Conservation (phyloP, 2,888 invertebrate species). For the Clepsis dumicolana region DNA sequence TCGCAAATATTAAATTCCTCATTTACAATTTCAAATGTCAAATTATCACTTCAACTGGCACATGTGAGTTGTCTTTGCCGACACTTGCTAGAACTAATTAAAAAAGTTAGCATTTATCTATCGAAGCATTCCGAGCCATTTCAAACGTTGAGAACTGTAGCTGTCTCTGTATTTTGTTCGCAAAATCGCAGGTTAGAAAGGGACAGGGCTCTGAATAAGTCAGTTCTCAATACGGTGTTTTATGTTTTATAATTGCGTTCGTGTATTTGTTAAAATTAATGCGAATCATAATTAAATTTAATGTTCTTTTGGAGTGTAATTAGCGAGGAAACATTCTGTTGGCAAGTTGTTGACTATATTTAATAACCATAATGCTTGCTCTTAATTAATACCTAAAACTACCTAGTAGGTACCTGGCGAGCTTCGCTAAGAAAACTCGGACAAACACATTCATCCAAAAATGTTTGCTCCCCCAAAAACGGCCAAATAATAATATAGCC, state of each 20-base stretch:
- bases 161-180: neutral
- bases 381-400: too few species aligned
- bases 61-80: slow-evolving; percentile 6
- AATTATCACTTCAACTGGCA: neutral
- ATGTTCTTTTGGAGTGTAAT: neutral
- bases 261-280: slow-evolving; percentile 8
- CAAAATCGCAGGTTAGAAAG: neutral
- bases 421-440: too few species aligned
- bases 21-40: neutral
- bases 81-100: slow-evolving; percentile 11
- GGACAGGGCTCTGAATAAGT: neutral
- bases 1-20: neutral
- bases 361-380: too few species aligned
- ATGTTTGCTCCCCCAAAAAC: too few species aligned
- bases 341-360: too few species aligned
- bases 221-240: slow-evolving; percentile 17
- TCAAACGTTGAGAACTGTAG: neutral
- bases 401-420: too few species aligned
- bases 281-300: neutral
- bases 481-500: too few species aligned
- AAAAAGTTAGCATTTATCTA: slow-evolving; percentile 23
- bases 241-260: slow-evolving; percentile 21
- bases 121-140: slow-evolving; percentile 3
- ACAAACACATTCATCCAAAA: too few species aligned
- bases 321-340: neutral